Conservation (phyloP, 2,888 invertebrate species). For the Drosophila fulvimacula region DNA sequence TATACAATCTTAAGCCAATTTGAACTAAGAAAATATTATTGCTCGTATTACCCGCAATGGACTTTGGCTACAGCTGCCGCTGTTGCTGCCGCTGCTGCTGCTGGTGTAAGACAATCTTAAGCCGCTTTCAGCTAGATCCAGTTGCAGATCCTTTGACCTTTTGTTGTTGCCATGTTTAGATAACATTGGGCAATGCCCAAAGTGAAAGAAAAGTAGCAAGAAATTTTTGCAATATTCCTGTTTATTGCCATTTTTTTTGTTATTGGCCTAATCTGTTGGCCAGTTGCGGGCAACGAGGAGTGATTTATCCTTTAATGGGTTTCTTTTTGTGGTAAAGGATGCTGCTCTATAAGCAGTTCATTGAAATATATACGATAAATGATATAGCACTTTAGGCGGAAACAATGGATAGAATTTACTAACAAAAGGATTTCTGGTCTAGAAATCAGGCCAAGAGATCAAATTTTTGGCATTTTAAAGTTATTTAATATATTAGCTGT, state of each 20-base stretch:
- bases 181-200: conserved; percentile 53
- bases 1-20: conserved; percentile 54
- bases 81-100: conserved; percentile 44
- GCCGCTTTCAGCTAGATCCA: conserved; percentile 39
- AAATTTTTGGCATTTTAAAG: conserved; percentile 1
- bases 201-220: conserved; percentile 5
- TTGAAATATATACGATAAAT: conserved; percentile 35
- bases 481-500: conserved; percentile 18
- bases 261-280: conserved; percentile 20
- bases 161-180: conserved; percentile 54
- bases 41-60: conserved; percentile 50
- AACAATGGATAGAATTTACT: conserved; percentile 8
- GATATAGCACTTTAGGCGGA: conserved; percentile 43
- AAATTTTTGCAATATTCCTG: conserved; percentile 28
- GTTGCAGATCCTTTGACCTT: conserved; percentile 70
- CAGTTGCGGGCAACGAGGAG: conserved; percentile 39
- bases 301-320: conserved; percentile 51
- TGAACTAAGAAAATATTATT: conserved; percentile 51
- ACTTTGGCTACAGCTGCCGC: conserved; percentile 40
- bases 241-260: conserved; percentile 30
- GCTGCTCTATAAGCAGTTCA: conserved; percentile 21
- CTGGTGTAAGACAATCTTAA: conserved; percentile 36
- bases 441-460: conserved; percentile 31
- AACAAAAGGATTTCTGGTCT: conserved; percentile 22
- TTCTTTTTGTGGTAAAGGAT: conserved; percentile 38